Evolutionary conservation across 2,113 vertebrate species (phyloP).

Genomic region (Callochromis pleurospilus): DNA sequence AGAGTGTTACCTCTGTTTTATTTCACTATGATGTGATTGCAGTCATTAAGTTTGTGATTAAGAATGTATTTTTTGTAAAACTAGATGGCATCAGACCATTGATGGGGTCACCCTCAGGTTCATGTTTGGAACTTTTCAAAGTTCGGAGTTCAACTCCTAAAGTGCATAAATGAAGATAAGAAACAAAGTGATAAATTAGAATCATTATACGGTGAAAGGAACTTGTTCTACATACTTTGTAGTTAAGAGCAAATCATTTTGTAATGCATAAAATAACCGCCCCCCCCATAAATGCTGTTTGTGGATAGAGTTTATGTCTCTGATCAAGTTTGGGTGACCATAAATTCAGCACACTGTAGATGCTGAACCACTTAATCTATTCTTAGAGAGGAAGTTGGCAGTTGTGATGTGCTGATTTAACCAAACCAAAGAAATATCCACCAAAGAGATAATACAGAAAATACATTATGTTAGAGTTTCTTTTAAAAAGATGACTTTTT

Average conservation of each 20-base stretch:
- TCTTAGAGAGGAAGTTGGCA: not conserved
- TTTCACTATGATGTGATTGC: not conserved
- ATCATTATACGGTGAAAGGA: not conserved
- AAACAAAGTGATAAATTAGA: not conserved
- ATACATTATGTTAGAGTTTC: constrained; percentile 14
- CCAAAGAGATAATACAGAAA: constrained; percentile 13
- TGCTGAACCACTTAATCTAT: not conserved
- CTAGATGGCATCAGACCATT: not conserved
- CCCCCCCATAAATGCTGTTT: not conserved
- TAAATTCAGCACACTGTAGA: not conserved
- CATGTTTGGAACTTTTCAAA: not conserved
- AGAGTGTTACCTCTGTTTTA: not conserved
- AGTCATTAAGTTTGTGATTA: not conserved
- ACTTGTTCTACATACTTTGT: not conserved
- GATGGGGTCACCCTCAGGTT: not conserved
- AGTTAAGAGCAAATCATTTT: not conserved
- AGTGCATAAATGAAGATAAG: not conserved
- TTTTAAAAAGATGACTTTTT: constrained; percentile 19
- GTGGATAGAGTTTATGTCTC: constrained; percentile 30
- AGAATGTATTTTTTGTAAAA: not conserved
- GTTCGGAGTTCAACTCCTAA: not conserved
- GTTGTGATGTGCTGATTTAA: not conserved
- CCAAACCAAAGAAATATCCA: not conserved
- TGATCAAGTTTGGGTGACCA: not conserved
- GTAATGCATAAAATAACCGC: not conserved